Conservation (phyloP, 2,888 invertebrate species). For the Tachystola acroxantha region DNA sequence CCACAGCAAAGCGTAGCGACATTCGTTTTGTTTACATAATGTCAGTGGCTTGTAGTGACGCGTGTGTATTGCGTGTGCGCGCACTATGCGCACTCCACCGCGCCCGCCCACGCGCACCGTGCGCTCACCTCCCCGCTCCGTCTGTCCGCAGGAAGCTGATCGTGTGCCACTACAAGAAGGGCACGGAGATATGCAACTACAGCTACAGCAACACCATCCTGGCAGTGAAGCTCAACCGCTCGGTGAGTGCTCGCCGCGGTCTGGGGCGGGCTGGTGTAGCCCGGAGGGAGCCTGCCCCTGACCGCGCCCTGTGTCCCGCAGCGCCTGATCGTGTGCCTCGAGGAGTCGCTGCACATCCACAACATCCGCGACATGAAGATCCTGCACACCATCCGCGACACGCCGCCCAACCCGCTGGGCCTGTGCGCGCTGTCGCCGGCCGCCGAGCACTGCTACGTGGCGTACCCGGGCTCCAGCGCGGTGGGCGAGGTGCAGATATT, state of each 20-base stretch:
- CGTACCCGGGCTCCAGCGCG: slow-evolving; percentile 96
- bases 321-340: slow-evolving; percentile 97
- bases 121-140: too few relatives aligned
- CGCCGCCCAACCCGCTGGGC: slow-evolving; percentile 96
- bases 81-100: too few relatives aligned
- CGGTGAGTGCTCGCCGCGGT: slow-evolving; percentile 74
- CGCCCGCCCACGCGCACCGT: too few relatives aligned
- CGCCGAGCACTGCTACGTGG: slow-evolving; percentile 95
- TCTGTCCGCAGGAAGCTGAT: slow-evolving; percentile 83
- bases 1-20: too few relatives aligned
- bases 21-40: too few relatives aligned
- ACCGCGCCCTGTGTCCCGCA: slow-evolving; percentile 37
- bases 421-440: slow-evolving; percentile 93
- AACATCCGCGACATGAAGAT: slow-evolving; percentile 99
- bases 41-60: too few relatives aligned
- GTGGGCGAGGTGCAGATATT: slow-evolving; percentile 98
- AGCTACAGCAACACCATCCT: slow-evolving; percentile 96
- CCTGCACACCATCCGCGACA: slow-evolving; percentile 98
- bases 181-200: slow-evolving; percentile 98
- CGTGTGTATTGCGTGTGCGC: too few relatives aligned
- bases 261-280: neutral
- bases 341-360: slow-evolving; percentile 98
- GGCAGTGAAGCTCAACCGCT: slow-evolving; percentile 96
- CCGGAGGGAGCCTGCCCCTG: neutral
- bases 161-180: slow-evolving; percentile 98